Evolutionary conservation across 2,797 vertebrate species (phyloP), one percentile per base, ranked within the genome.

Genomic region (Pterois miles): DNA sequence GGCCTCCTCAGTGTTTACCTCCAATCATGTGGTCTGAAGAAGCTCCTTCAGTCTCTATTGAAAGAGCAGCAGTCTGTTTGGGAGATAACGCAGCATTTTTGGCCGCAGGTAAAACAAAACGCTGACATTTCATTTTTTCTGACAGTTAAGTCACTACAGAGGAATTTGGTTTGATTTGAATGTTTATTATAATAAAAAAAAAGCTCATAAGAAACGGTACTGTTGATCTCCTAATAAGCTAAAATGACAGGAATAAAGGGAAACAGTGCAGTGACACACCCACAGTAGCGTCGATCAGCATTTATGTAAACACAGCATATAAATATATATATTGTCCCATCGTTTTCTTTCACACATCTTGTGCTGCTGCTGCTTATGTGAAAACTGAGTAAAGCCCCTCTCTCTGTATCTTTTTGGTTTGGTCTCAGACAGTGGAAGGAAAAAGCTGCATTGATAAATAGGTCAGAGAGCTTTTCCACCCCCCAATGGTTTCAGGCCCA

Each of bases 371-470:
- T 69, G 72, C 78, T 76, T 43, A 64, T 75, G 79, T 86, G 77
- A 80, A 89, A 84, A 80, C 70, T 71, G 71, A 86, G 63, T 43
- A 23, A 79, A 80, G 68, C 74, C 75, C 74, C 52, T 75, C 63
- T 65, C 27, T 73, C 27, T 63, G 27, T 84, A 66, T 90, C 65
- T 87, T 85, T 84, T 81, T 81, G 76, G 78, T 91, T 90, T 22
- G 43, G 88, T 86, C 89, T 91, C 87, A 83, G 88, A 90, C 86
- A 90, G 85, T 87, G 80, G 89, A 93, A 91, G 87, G 89, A 87
- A 92, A 91, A 93, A 88, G 88, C 93, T 93, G 94, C 93, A 93
- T 91, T 95, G 94, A 95, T 95, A 96, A 95, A 96, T 96, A 96
- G 95, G 95, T 96, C 95, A 96, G 93, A 94, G 94, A 95, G 93